A percentile compares a stretch with the other conserved stretches of the same genome.
Conservation (phyloP, 2,113 vertebrate genomes). For the Sialia sialis region DNA sequence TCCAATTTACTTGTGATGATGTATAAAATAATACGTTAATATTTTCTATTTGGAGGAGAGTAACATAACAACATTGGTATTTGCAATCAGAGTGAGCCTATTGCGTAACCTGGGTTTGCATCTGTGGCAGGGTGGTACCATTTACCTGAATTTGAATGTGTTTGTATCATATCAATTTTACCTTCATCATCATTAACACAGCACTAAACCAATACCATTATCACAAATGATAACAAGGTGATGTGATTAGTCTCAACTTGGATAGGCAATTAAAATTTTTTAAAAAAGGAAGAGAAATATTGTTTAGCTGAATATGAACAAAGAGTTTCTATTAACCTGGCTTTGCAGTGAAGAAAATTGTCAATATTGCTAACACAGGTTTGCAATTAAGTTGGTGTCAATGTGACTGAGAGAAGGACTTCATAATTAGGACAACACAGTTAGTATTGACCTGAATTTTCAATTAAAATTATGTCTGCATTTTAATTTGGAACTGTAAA, state of each 20-base stretch:
- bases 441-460: slow-evolving; percentile 64
- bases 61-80: slow-evolving; percentile 1
- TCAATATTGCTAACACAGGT: slow-evolving; percentile 41
- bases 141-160: slow-evolving; percentile 31
- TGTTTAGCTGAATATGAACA: not conserved
- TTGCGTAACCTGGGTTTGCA: slow-evolving; percentile 19
- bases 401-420: slow-evolving; percentile 19
- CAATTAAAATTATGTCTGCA: slow-evolving; percentile 43
- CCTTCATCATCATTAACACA: slow-evolving; percentile 28
- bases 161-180: slow-evolving; percentile 21
- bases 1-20: slow-evolving; percentile 36
- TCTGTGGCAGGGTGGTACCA: not conserved
- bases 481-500: slow-evolving; percentile 63
- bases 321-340: not conserved
- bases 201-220: not conserved
- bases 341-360: not conserved
- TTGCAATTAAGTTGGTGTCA: slow-evolving; percentile 60
- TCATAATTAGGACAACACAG: slow-evolving; percentile 49
- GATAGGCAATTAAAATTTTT: not conserved
- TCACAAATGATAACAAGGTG: slow-evolving; percentile 3
- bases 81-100: slow-evolving; percentile 21
- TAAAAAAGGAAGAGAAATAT: not conserved
- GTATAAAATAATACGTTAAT: slow-evolving; percentile 59
- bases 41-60: slow-evolving; percentile 55
- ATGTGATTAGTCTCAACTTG: slow-evolving; percentile 4